Evolutionary conservation across 2,113 vertebrate species (phyloP).

Genomic region (Coracopsis vasa): DNA sequence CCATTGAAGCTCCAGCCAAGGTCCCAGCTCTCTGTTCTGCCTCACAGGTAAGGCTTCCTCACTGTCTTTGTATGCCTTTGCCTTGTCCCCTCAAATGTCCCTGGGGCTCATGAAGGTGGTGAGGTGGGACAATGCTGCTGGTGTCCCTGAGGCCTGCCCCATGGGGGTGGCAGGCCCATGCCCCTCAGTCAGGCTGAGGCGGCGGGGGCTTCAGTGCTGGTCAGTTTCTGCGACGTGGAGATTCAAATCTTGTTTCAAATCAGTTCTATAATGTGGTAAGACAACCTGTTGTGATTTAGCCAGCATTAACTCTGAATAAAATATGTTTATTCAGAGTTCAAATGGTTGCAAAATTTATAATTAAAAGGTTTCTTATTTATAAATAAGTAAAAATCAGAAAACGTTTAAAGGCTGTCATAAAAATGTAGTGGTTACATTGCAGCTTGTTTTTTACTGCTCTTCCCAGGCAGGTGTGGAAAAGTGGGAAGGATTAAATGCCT

Average conservation of each 20-base stretch:
- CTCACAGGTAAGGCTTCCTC: neutral
- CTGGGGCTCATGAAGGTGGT: neutral
- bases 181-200: neutral
- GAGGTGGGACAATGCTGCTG: no score
- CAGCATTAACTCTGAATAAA: neutral
- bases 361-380: neutral
- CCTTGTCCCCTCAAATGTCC: neutral
- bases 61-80: accelerated
- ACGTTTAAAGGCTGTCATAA: neutral
- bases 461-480: neutral
- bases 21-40: accelerated
- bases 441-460: neutral
- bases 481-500: slow-evolving; percentile 36
- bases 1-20: neutral
- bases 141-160: no score
- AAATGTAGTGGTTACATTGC: neutral
- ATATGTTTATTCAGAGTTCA: neutral
- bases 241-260: neutral
- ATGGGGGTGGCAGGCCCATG: accelerated
- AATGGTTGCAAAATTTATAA: neutral
- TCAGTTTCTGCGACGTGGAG: accelerated
- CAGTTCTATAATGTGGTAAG: accelerated
- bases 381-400: neutral
- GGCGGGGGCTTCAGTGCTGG: accelerated
- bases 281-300: neutral